Conservation (phyloP, 1,140 invertebrate species). For the Manduca sexta region DNA sequence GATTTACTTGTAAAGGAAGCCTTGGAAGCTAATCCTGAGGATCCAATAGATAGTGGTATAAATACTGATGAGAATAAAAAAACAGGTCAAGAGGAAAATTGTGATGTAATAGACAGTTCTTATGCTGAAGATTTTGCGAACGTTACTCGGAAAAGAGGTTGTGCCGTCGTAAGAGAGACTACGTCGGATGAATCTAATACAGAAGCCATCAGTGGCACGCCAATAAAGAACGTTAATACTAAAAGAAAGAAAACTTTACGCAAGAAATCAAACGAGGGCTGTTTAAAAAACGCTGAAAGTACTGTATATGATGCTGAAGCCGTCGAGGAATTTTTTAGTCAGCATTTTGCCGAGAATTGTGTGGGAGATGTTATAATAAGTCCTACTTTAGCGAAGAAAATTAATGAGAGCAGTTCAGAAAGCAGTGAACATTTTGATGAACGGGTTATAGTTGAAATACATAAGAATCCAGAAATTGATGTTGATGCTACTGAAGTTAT, state of each 20-base stretch:
- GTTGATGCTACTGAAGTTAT: constrained; percentile 31
- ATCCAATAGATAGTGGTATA: constrained; percentile 17
- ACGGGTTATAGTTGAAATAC: constrained; percentile 7
- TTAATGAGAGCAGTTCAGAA: constrained; percentile 45
- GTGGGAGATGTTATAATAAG: constrained; percentile 30
- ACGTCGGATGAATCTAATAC: constrained; percentile 40
- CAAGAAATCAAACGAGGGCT: constrained; percentile 3
- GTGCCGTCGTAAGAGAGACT: constrained; percentile 14
- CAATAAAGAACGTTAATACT: constrained; percentile 18
- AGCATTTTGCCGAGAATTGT: constrained; percentile 35
- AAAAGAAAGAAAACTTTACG: constrained; percentile 10
- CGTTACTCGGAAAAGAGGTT: constrained; percentile 1
- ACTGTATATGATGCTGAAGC: constrained; percentile 15
- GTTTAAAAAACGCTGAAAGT: neutral
- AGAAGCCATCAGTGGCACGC: constrained; percentile 33
- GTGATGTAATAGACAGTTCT: constrained; percentile 21
- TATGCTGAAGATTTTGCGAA: neutral
- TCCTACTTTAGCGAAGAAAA: constrained; percentile 41
- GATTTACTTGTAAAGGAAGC: constrained; percentile 45
- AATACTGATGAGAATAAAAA: constrained; percentile 21
- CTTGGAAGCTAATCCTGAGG: constrained; percentile 19
- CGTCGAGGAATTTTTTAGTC: constrained; percentile 44
- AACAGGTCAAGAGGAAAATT: constrained; percentile 6
- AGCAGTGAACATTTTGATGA: constrained; percentile 27
- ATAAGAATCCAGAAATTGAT: constrained; percentile 1